Evolutionary conservation across 2,888 invertebrate genomes (phyloP).

Genomic region (Cataglyphis cursor): DNA sequence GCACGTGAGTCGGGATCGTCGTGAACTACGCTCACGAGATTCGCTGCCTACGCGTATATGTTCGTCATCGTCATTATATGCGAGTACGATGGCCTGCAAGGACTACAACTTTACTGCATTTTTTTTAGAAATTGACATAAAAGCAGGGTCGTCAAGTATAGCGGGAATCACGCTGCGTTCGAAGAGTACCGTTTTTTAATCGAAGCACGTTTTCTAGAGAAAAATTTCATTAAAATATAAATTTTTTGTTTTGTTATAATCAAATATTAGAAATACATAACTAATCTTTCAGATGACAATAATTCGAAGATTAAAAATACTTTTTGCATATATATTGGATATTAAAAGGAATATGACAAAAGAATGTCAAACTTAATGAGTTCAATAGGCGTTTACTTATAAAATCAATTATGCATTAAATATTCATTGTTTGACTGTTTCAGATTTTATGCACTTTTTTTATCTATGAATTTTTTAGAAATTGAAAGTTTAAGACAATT

Average conservation of each 20-base stretch:
- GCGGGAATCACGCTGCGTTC: not conserved
- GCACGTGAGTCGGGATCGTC: conserved; percentile 49
- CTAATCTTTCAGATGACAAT: not conserved
- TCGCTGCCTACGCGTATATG: conserved; percentile 35
- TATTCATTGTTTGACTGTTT: not conserved
- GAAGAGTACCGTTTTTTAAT: conserved; percentile 16
- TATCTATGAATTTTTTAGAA: not conserved
- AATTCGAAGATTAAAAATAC: not conserved
- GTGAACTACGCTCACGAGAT: conserved; percentile 48
- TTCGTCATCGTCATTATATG: not conserved
- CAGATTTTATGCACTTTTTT: not conserved
- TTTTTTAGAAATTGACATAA: conserved; percentile 57
- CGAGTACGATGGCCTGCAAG: conserved; percentile 26
- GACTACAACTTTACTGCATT: conserved; percentile 39
- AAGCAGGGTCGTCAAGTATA: conserved; percentile 38
- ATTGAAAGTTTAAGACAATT: not conserved
- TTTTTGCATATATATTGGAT: not conserved
- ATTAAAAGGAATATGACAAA: conserved; percentile 8
- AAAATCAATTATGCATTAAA: conserved; percentile 5
- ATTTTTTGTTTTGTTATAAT: not conserved
- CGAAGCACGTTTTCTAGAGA: not conserved
- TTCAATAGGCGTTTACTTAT: not conserved
- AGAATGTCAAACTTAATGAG: conserved; percentile 36
- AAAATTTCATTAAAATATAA: not conserved
- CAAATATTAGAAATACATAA: not conserved